Conservation (phyloP, 2,888 invertebrate genomes). For the Heliconius cydno region DNA sequence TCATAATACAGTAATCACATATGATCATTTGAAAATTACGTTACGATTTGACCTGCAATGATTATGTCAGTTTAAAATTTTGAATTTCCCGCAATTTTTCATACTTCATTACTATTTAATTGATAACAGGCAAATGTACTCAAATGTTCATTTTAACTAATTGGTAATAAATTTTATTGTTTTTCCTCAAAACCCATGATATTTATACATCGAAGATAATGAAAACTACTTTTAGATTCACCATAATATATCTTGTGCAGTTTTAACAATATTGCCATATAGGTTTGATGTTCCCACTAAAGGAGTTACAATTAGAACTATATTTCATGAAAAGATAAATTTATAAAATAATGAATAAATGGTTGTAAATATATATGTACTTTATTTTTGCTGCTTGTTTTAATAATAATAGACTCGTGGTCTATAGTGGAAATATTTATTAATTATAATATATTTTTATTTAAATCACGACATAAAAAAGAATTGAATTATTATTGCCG, state of each 20-base stretch:
- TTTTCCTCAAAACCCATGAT: background rate
- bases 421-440: background rate
- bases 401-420: background rate
- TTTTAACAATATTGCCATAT: slow-evolving; percentile 51
- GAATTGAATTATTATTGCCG: background rate
- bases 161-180: background rate
- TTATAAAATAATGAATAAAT: too few relatives aligned
- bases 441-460: background rate
- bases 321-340: background rate
- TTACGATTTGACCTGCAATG: slow-evolving; percentile 7
- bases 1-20: background rate
- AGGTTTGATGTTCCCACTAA: background rate
- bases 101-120: background rate
- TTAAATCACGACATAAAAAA: background rate
- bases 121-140: background rate
- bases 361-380: too few relatives aligned
- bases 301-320: background rate
- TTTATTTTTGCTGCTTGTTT: background rate
- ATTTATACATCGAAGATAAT: slow-evolving; percentile 11
- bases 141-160: background rate
- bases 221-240: slow-evolving; percentile 18
- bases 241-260: slow-evolving; percentile 12
- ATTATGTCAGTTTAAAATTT: slow-evolving; percentile 3
- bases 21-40: background rate
- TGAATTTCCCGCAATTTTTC: slow-evolving; percentile 14